Base-by-base conservation (phyloP, 2,888 invertebrate species). In the Caenorhabditis sp. region DNA sequence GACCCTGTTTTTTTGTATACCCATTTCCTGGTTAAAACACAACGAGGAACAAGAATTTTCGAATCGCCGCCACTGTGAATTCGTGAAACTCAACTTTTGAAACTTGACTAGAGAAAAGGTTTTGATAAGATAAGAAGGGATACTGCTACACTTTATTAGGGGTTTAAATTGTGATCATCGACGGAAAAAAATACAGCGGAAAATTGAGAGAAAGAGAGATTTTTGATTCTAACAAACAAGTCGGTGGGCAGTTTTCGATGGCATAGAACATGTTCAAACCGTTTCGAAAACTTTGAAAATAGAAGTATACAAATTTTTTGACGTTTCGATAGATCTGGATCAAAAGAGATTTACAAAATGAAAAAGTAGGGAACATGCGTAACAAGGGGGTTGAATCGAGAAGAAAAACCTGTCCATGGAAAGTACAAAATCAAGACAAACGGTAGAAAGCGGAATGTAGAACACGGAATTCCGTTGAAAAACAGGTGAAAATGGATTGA, bases 151-250 rank as follows among this genome's bases (percentile, higher is more conserved):
- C n/a, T n/a, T n/a, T n/a, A n/a, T n/a, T n/a, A n/a, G n/a, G n/a
- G n/a, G n/a, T n/a, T n/a, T n/a, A n/a, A n/a, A n/a, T n/a, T n/a
- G n/a, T n/a, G n/a, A n/a, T n/a, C n/a, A n/a, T n/a, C 38, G 47
- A 47, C 0, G 19, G 47, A 19, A 47, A n/a, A n/a, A n/a, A n/a
- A n/a, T n/a, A n/a, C n/a, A 47, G 19, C 19, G 47, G 19, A 19
- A 47, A n/a, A n/a, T n/a, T n/a, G n/a, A 19, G n/a, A 44, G n/a
- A 44, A 47, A n/a, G 19, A 47, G 47, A n/a, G 47, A 47, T 47
- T 47, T 47, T 47, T 47, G 47, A 10, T 47, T 47, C 19, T 47
- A 1, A 47, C 19, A 47, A 47, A 47, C 47, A 38, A 38, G 38
- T 38, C 38, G 6, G 12, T n/a, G n/a, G n/a, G n/a, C n/a, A n/a